Conservation (phyloP, 2,888 invertebrate genomes). For the Napeogenes inachia region DNA sequence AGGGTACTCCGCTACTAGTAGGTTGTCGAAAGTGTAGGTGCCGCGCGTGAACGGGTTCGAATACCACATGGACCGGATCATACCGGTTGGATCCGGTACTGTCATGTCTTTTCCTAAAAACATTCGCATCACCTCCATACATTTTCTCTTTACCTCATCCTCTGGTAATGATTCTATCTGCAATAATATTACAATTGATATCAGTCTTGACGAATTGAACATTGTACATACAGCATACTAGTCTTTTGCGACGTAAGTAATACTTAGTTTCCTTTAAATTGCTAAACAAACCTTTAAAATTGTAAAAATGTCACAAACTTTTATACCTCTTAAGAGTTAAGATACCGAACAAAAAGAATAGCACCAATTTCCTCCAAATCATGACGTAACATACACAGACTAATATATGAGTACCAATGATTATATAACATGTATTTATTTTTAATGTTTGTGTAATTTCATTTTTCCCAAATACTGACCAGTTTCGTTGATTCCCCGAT, state of each 20-base stretch:
- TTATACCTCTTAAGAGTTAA: too few species aligned
- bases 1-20: conserved; percentile 67
- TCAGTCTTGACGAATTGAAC: background rate
- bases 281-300: too few species aligned
- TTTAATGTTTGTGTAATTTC: too few species aligned
- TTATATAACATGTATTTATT: too few species aligned
- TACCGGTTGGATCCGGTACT: conserved; percentile 53
- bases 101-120: conserved; percentile 51
- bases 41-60: conserved; percentile 83
- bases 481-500: conserved; percentile 34
- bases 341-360: too few species aligned
- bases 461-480: conserved; percentile 18
- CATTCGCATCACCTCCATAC: conserved; percentile 45
- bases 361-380: too few species aligned
- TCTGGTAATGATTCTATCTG: conserved; percentile 60
- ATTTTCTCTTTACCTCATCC: conserved; percentile 52
- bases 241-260: too few species aligned
- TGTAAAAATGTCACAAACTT: too few species aligned
- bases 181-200: conserved; percentile 18
- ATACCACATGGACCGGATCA: conserved; percentile 83
- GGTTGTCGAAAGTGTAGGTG: conserved; percentile 81
- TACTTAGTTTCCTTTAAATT: too few species aligned
- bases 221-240: too few species aligned
- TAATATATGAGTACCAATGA: too few species aligned
- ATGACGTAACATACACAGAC: too few species aligned